Percentiles rank a stretch among this genome's conserved stretches.
Evolutionary conservation across 2,797 vertebrate genomes (phyloP).

Genomic region (Poeciliopsis paucimaculata): DNA sequence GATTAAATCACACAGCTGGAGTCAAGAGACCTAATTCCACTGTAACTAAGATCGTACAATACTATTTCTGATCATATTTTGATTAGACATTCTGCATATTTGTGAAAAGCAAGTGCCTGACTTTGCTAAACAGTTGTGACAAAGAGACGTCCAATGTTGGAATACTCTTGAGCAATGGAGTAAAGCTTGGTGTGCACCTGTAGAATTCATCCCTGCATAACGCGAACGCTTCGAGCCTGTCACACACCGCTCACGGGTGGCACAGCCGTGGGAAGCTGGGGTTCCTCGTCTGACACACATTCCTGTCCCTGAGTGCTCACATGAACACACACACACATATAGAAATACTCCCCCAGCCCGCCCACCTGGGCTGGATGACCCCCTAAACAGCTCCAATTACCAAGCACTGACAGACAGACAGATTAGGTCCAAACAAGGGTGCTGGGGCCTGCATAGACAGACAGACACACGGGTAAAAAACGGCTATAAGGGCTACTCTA

Average conservation of each 20-base stretch:
- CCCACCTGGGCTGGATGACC: conserved; percentile 90
- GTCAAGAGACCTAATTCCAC: not conserved
- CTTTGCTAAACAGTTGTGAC: conserved; percentile 2
- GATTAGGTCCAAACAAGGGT: conserved; percentile 85
- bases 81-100: not conserved
- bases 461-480: conserved; percentile 48
- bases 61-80: not conserved
- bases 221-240: conserved; percentile 61
- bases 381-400: conserved; percentile 94
- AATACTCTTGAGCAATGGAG: conserved; percentile 20
- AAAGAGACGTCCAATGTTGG: conserved; percentile 4
- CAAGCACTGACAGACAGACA: conserved; percentile 93
- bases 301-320: conserved; percentile 72
- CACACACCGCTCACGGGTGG: conserved; percentile 66
- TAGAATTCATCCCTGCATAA: conserved; percentile 54
- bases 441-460: conserved; percentile 77
- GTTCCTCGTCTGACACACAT: conserved; percentile 79
- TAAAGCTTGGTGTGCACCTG: conserved; percentile 67
- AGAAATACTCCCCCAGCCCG: conserved; percentile 72
- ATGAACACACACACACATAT: conserved; percentile 53
- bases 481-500: conserved; percentile 21
- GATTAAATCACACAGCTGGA: not conserved
- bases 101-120: not conserved
- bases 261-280: conserved; percentile 78
- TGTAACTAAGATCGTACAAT: not conserved